Evolutionary conservation across 2,888 invertebrate species (phyloP).

Genomic region (Aromia moschata): DNA sequence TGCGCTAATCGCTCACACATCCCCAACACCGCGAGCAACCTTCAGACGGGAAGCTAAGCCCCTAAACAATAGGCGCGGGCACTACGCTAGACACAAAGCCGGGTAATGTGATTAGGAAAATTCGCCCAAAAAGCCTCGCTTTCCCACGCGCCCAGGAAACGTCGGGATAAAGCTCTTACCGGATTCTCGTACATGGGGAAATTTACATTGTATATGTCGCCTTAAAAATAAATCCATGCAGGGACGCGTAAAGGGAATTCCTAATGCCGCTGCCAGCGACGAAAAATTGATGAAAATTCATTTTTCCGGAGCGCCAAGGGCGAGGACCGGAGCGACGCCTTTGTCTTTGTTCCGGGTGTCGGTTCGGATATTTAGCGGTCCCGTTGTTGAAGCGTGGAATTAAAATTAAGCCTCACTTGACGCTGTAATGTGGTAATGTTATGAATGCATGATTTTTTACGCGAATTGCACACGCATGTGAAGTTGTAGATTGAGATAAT

Average conservation of each 20-base stretch:
- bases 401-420: too few relatives aligned
- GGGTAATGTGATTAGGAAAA: conserved; percentile 25
- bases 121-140: conserved; percentile 19
- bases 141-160: conserved; percentile 3
- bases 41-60: conserved; percentile 15
- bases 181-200: conserved; percentile 17
- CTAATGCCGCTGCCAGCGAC: conserved; percentile 12
- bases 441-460: too few relatives aligned
- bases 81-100: conserved; percentile 8
- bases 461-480: too few relatives aligned
- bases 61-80: conserved; percentile 17
- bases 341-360: background rate
- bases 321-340: background rate
- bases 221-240: conserved; percentile 22
- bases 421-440: too few relatives aligned
- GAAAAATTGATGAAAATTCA: conserved; percentile 10
- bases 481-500: too few relatives aligned
- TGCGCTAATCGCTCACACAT: background rate
- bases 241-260: conserved; percentile 20
- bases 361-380: too few relatives aligned
- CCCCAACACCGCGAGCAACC: background rate
- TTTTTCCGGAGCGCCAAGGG: background rate
- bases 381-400: too few relatives aligned
- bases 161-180: conserved; percentile 24
- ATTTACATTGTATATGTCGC: conserved; percentile 20